These are phyloP conservation scores for Xestoiulus laeticollis DNA, from an alignment of 2,888 invertebrate genomes.

Conservation along the genomic window DNA sequence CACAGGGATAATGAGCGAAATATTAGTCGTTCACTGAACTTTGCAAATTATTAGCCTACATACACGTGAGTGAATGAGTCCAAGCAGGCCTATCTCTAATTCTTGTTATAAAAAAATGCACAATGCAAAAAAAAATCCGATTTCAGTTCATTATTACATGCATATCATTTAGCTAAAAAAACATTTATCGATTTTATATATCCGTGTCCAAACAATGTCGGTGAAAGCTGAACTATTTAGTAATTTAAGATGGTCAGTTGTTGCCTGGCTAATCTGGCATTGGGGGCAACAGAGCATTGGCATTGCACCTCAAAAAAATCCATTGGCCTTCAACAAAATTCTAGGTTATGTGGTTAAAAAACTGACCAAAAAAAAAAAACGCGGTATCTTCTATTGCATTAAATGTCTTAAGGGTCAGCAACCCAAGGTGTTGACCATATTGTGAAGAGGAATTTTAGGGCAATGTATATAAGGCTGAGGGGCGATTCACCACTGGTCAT, in stretches of 20 bases:
- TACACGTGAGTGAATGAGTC: neutral
- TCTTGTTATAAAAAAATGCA: neutral
- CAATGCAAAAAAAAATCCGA: neutral
- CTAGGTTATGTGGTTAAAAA: neutral
- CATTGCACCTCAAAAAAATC: neutral
- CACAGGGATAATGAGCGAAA: neutral
- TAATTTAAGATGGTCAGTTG: neutral
- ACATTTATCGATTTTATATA: neutral
- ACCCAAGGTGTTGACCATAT: conserved; percentile 9
- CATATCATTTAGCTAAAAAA: neutral
- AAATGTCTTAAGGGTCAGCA: neutral
- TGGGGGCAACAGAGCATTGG: conserved; percentile 2
- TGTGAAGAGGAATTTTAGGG: neutral
- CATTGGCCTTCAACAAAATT: neutral
- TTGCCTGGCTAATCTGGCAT: neutral
- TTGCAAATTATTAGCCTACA: conserved; percentile 10
- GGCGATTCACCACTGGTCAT: neutral
- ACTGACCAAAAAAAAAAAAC: neutral
- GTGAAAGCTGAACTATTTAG: neutral
- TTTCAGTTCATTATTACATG: neutral
- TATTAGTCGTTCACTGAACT: conserved; percentile 34
- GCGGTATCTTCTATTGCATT: neutral
- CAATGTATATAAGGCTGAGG: neutral
- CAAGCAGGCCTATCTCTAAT: neutral
- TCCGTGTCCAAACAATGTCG: neutral